phyloP scores from a whole-genome alignment of 1,140 invertebrate genomes.

The Helicoverpa armigera region DNA sequence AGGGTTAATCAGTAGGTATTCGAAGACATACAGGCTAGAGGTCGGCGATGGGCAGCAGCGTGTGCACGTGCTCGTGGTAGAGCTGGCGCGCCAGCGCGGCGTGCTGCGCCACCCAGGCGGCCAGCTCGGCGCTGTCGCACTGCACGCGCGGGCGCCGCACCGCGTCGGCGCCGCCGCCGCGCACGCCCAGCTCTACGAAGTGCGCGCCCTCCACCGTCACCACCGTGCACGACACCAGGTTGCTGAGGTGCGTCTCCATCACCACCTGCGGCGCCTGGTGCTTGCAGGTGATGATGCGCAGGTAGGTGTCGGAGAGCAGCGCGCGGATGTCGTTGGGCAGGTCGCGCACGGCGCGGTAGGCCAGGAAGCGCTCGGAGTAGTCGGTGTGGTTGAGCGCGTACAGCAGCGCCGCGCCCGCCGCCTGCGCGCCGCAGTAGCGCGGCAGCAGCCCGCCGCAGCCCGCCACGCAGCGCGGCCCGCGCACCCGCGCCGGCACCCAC shows the following conservation, averaged over 20 bases:
- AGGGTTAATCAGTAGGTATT: too few species aligned
- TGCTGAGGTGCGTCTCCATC: constrained; percentile 89
- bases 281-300: constrained; percentile 91
- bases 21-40: constrained; percentile 41
- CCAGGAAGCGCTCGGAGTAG: constrained; percentile 93
- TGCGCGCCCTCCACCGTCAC: constrained; percentile 87
- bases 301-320: constrained; percentile 92
- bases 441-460: constrained; percentile 95
- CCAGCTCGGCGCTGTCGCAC: constrained; percentile 93
- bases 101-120: constrained; percentile 91
- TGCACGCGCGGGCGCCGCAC: constrained; percentile 92
- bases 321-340: constrained; percentile 91
- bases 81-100: constrained; percentile 95
- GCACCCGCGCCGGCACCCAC: constrained; percentile 89
- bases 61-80: constrained; percentile 92
- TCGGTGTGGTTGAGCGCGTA: constrained; percentile 93
- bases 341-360: constrained; percentile 92
- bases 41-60: constrained; percentile 77
- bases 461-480: constrained; percentile 92
- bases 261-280: constrained; percentile 88
- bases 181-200: constrained; percentile 93
- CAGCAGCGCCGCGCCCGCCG: constrained; percentile 94
- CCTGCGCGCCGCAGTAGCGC: constrained; percentile 91
- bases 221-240: constrained; percentile 88
- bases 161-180: constrained; percentile 84